Percentiles rank a stretch among this genome's conserved stretches.
phyloP scores from a whole-genome alignment of 2,888 invertebrate species.

The Barypeithes pellucidus region DNA sequence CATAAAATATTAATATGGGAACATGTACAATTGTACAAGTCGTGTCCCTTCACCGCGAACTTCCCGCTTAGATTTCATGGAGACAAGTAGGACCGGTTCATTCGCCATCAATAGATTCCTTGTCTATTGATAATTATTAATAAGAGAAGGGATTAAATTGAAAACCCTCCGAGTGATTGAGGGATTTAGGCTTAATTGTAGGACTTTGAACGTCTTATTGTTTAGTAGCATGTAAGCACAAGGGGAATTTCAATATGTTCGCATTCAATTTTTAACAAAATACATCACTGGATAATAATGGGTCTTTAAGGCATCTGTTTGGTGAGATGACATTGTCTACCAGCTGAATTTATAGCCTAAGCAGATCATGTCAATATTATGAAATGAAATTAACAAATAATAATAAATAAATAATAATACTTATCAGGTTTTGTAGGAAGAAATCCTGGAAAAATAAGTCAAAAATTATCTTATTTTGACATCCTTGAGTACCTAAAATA shows the following conservation, averaged over 20 bases:
- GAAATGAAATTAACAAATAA: too few relatives aligned
- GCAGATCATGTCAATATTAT: too few relatives aligned
- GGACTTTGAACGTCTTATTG: conserved; percentile 34
- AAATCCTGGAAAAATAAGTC: neutral
- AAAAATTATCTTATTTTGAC: neutral
- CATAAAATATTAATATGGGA: too few relatives aligned
- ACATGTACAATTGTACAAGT: too few relatives aligned
- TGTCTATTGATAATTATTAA: conserved; percentile 36
- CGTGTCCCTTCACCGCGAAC: too few relatives aligned
- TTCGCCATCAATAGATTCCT: conserved; percentile 20
- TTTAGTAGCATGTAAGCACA: conserved; percentile 23
- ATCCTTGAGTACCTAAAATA: neutral
- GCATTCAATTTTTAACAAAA: too few relatives aligned
- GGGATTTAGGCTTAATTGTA: conserved; percentile 29
- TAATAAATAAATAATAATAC: too few relatives aligned
- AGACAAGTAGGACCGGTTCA: conserved; percentile 12
- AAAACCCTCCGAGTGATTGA: conserved; percentile 23
- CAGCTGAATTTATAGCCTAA: too few relatives aligned
- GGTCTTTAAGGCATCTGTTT: too few relatives aligned
- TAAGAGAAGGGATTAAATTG: conserved; percentile 29
- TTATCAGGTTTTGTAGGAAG: too few relatives aligned
- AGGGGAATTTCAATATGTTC: conserved; percentile 28
- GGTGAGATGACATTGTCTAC: too few relatives aligned
- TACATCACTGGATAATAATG: too few relatives aligned
- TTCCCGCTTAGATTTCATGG: conserved; percentile 7